phyloP scores from a whole-genome alignment of 2,113 vertebrate species.

The Crotalus horridus region DNA sequence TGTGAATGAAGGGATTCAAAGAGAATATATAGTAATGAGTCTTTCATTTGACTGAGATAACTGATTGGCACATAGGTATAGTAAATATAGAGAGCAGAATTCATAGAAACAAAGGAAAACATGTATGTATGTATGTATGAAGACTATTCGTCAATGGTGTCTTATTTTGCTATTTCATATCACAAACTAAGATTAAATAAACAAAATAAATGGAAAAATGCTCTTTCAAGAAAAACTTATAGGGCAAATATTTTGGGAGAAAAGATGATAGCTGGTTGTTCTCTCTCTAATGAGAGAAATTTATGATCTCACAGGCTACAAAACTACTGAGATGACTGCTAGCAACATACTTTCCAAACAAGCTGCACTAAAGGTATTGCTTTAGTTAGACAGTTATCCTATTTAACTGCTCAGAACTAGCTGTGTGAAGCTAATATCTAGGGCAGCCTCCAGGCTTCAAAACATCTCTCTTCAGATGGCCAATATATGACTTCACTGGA shows the following conservation, averaged over 20 bases:
- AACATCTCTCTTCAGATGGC: slow-evolving; percentile 8
- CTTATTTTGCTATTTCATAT: not conserved
- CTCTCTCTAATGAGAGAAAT: not conserved
- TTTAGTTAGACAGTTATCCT: slow-evolving; percentile 46
- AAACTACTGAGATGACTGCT: not conserved
- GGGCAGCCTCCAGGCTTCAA: slow-evolving; percentile 13
- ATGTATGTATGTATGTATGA: not conserved
- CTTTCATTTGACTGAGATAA: not conserved
- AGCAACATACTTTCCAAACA: slow-evolving; percentile 28
- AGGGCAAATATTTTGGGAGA: not conserved
- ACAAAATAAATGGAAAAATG: not conserved
- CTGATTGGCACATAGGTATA: not conserved
- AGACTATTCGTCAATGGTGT: not conserved
- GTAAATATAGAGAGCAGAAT: not conserved
- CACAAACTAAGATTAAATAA: not conserved
- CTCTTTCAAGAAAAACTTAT: not conserved
- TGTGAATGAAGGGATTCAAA: not conserved
- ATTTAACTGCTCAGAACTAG: slow-evolving; percentile 9
- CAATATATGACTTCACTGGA: slow-evolving; percentile 56
- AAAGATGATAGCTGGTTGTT: not conserved
- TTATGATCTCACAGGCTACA: not conserved
- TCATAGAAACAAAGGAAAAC: not conserved
- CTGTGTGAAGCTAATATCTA: slow-evolving; percentile 15
- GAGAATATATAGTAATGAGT: not conserved
- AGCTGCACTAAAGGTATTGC: slow-evolving; percentile 31